Conservation (phyloP, 2,888 invertebrate species). For the Idaea straminata region DNA sequence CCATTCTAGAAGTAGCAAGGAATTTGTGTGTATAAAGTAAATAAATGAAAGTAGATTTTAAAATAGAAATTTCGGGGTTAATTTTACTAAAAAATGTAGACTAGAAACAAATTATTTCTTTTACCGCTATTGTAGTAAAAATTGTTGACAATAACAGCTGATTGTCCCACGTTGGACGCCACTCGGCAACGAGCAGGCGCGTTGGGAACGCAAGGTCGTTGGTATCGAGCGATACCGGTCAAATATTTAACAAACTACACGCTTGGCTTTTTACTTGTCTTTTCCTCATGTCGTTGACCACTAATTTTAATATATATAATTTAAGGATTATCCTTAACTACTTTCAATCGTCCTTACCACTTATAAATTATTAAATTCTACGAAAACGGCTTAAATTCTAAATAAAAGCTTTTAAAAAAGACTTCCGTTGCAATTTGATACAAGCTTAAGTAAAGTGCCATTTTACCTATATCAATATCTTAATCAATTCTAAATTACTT, state of each 20-base stretch:
- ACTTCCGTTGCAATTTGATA: too few relatives aligned
- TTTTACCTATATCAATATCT: not conserved
- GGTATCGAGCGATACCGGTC: constrained; percentile 60
- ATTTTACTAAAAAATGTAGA: not conserved
- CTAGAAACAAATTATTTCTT: not conserved
- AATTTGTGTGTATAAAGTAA: not conserved
- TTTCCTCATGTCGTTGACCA: constrained; percentile 26
- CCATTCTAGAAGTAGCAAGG: not conserved
- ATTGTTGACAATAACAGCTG: constrained; percentile 55
- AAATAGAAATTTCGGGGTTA: not conserved
- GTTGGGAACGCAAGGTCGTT: constrained; percentile 54
- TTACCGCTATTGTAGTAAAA: not conserved
- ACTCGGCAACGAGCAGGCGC: constrained; percentile 51
- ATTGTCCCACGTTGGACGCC: constrained; percentile 50
- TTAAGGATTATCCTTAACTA: not conserved
- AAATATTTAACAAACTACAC: constrained; percentile 55
- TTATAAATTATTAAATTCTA: not conserved
- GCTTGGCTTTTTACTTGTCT: constrained; percentile 32
- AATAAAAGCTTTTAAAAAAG: too few relatives aligned
- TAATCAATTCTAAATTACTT: not conserved
- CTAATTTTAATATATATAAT: constrained; percentile 13
- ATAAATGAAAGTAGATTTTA: not conserved
- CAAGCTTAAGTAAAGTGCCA: too few relatives aligned
- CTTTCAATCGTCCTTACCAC: not conserved
- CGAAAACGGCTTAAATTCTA: too few relatives aligned